These are phyloP conservation scores for Aegotheles bennettii DNA, from an alignment of 2,113 vertebrate species.

Conservation along the genomic window DNA sequence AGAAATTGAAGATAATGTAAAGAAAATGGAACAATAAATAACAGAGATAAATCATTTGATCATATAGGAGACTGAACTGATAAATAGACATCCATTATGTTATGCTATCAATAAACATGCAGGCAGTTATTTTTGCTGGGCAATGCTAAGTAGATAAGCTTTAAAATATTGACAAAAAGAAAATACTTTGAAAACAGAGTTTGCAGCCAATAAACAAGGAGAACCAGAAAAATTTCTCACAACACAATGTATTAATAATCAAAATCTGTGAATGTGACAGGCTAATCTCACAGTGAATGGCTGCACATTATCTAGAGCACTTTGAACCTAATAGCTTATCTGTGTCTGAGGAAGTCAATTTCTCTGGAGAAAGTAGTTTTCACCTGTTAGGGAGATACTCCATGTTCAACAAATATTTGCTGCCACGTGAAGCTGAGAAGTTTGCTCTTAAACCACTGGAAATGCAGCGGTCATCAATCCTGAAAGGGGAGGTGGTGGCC, in stretches of 20 bases:
- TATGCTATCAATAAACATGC: not conserved
- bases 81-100: not conserved
- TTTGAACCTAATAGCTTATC: not conserved
- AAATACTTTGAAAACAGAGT: not conserved
- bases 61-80: not conserved
- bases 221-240: not conserved
- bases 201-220: not conserved
- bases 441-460: not conserved
- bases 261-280: not conserved
- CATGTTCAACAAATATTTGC: not conserved
- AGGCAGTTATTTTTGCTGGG: not conserved
- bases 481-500: not conserved
- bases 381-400: not conserved
- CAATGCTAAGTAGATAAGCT: not conserved
- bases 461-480: rapidly evolving
- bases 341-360: not conserved
- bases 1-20: not conserved
- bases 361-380: not conserved
- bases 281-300: not conserved
- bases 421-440: not conserved
- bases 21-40: not conserved
- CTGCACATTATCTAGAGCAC: not conserved
- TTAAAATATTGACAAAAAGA: not conserved
- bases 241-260: not conserved
- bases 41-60: not conserved